Evolutionary conservation across 2,113 vertebrate genomes (phyloP), one percentile per base, ranked within the genome.

Genomic region (Rhadina sibilatrix): DNA sequence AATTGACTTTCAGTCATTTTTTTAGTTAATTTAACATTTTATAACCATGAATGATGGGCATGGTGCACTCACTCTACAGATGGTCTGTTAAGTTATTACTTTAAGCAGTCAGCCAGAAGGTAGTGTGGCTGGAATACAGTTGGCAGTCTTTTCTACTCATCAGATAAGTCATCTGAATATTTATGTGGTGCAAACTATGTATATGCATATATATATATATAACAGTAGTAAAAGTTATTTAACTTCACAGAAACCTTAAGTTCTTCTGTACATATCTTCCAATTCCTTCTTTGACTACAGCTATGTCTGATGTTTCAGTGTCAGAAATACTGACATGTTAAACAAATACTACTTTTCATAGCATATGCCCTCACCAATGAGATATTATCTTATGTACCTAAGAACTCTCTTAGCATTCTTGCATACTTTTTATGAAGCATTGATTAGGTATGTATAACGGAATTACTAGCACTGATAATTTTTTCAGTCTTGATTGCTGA

Each of bases 401-500:
- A 60, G 44, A 56, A 7, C 49, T 89, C 27, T 65, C 11, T 52
- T 50, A 44, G 14, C 60, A 60, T 63, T 52, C n/a, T 66, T 87
- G 30, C 12, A 46, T 7, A 61, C 18, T 74, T 86, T 76, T 89
- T 37, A 38, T 65, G 52, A 91, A 87, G 21, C 27, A 74, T 60
- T 93, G 94, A 83, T 71, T 88, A 77, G 47, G 35, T 83, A 66
- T 40, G 40, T 93, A 54, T 74, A 93, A 83, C 87, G 31, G 89
- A 85, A 79, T 94, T 90, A 64, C 15, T 35, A 42, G 21, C 44
- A 86, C 40, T 82, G 81, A 65, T 91, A 89, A 86, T 91, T 94
- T 86, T 15, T 47, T 24, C 6, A 7, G 69, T 78, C 79, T 92
- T 91, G 94, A 92, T 93, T 97, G 82, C 69, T 84, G 46, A 89